Conservation (phyloP, 2,888 invertebrate genomes). For the Rhamphomyia laevipes region DNA sequence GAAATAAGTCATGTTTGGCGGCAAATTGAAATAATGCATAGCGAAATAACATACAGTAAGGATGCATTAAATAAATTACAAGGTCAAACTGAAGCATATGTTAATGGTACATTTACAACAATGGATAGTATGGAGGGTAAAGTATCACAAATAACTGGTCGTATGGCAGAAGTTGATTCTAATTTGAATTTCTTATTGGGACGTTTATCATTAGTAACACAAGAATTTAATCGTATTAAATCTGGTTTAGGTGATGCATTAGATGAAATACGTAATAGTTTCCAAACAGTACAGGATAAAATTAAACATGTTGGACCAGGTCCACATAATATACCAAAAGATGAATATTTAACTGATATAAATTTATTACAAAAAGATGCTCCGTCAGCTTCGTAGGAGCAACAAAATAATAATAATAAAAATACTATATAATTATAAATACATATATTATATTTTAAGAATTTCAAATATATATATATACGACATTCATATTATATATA, state of each 20-base stretch:
- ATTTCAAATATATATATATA: too few relatives aligned
- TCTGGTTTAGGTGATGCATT: conserved; percentile 59
- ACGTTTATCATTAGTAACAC: conserved; percentile 64
- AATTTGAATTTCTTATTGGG: conserved; percentile 75
- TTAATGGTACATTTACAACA: conserved; percentile 62
- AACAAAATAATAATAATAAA: too few relatives aligned
- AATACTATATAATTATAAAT: too few relatives aligned
- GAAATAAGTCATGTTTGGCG: conserved; percentile 82
- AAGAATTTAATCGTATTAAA: conserved; percentile 75
- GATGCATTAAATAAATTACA: conserved; percentile 59
- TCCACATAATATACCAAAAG: conserved; percentile 43
- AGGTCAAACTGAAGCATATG: conserved; percentile 65
- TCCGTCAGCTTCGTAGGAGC: background rate
- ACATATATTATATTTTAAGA: too few relatives aligned
- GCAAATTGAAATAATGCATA: conserved; percentile 80
- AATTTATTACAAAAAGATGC: conserved; percentile 21
- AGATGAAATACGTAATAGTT: conserved; percentile 55
- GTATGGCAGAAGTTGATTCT: conserved; percentile 66
- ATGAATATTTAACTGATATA: conserved; percentile 30
- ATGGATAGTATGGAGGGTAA: conserved; percentile 71
- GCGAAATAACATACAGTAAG: conserved; percentile 66
- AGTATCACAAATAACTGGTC: conserved; percentile 62
- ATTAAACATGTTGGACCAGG: conserved; percentile 44
- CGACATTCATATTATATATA: too few relatives aligned
- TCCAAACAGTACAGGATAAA: conserved; percentile 48